These are phyloP conservation scores for Tautogolabrus adspersus DNA, from an alignment of 2,113 vertebrate genomes.

Conservation along the genomic window DNA sequence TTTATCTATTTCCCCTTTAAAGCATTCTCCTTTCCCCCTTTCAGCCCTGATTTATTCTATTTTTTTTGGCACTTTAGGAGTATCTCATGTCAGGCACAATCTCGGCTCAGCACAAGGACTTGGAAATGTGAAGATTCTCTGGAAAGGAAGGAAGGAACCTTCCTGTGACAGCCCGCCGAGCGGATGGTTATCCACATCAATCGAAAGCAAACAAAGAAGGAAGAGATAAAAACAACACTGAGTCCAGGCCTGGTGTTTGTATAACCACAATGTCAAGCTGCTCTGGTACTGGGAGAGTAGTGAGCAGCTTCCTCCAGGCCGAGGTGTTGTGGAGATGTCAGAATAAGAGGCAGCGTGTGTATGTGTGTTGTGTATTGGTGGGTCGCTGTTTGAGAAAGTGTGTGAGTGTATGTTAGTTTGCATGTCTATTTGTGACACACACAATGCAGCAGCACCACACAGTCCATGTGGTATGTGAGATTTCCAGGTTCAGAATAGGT, in stretches of 20 bases:
- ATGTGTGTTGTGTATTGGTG: neutral
- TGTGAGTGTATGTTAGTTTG: slow-evolving; percentile 35
- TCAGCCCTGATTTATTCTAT: neutral
- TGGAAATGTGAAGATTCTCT: slow-evolving; percentile 41
- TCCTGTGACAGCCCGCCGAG: slow-evolving; percentile 45
- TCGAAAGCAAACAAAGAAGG: slow-evolving; percentile 45
- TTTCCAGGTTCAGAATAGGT: slow-evolving; percentile 78
- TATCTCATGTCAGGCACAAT: neutral
- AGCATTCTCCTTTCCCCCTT: neutral
- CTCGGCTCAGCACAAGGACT: slow-evolving; percentile 5
- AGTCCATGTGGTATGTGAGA: slow-evolving; percentile 72
- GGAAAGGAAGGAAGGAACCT: slow-evolving; percentile 55
- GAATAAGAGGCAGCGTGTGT: slow-evolving; percentile 12
- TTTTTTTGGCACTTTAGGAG: slow-evolving; percentile 6
- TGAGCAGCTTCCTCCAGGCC: slow-evolving; percentile 34
- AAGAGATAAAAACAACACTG: slow-evolving; percentile 39
- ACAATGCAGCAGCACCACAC: slow-evolving; percentile 64
- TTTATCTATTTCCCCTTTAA: neutral
- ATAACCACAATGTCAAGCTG: slow-evolving; percentile 45
- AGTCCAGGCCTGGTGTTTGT: slow-evolving; percentile 30
- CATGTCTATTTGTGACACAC: slow-evolving; percentile 61
- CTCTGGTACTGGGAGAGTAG: slow-evolving; percentile 12
- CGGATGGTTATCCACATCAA: slow-evolving; percentile 56
- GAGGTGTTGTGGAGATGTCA: slow-evolving; percentile 22
- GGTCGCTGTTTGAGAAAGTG: slow-evolving; percentile 24